Conservation (phyloP, 2,113 vertebrate genomes). For the Speoplatyrhinus poulsoni region DNA sequence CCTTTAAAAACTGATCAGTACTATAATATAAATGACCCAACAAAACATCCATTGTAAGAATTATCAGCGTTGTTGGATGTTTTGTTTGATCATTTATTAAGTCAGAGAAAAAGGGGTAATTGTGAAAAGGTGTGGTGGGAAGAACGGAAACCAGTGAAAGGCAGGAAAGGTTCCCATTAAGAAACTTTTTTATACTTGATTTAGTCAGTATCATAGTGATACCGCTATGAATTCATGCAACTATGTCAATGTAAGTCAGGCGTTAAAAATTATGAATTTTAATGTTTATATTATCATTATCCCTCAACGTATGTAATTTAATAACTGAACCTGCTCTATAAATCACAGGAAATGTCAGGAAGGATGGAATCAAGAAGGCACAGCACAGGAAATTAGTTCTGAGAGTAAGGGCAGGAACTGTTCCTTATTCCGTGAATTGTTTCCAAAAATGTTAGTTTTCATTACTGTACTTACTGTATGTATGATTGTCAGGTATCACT, state of each 20-base stretch:
- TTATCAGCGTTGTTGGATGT: too few relatives aligned
- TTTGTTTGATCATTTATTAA: too few relatives aligned
- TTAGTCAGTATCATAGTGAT: too few relatives aligned
- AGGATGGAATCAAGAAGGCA: slow-evolving; percentile 11
- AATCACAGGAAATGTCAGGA: slow-evolving; percentile 10
- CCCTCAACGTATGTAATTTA: not conserved
- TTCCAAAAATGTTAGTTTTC: not conserved
- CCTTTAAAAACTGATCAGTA: not conserved
- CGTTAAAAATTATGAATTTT: not conserved
- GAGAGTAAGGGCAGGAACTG: slow-evolving; percentile 7
- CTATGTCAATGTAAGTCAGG: too few relatives aligned
- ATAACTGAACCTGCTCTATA: not conserved
- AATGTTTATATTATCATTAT: not conserved
- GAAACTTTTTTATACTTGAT: slow-evolving; percentile 39
- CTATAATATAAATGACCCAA: too few relatives aligned
- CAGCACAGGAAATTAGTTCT: not conserved
- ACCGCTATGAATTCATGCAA: too few relatives aligned
- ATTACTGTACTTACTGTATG: too few relatives aligned
- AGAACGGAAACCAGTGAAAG: slow-evolving; percentile 57
- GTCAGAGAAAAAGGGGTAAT: not conserved
- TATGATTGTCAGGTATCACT: too few relatives aligned
- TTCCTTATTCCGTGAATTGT: slow-evolving; percentile 4
- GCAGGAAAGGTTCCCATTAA: slow-evolving; percentile 52
- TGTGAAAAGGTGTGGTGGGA: slow-evolving; percentile 41
- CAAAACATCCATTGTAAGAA: too few relatives aligned